Evolutionary conservation across 2,113 vertebrate genomes (phyloP).

Genomic region (Rhabdomys dilectus): DNA sequence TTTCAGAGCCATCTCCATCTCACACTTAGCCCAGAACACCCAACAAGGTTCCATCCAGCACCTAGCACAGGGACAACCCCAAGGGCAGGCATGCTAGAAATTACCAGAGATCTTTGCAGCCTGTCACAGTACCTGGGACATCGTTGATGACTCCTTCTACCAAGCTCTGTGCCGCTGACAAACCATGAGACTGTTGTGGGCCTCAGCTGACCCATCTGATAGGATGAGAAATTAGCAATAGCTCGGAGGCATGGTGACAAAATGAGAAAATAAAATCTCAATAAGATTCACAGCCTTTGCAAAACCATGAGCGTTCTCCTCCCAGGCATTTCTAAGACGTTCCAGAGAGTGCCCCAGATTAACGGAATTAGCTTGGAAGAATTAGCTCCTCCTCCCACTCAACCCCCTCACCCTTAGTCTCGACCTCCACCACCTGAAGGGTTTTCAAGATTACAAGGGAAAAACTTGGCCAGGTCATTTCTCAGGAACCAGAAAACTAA

Average conservation of each 20-base stretch:
- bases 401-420: slow-evolving; percentile 22
- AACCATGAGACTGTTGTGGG: neutral
- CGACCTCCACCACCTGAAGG: neutral
- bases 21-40: neutral
- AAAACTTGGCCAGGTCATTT: slow-evolving; percentile 16
- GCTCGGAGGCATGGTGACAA: neutral
- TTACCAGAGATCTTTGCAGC: neutral
- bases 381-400: slow-evolving; percentile 21
- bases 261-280: slow-evolving; percentile 41
- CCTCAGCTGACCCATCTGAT: neutral
- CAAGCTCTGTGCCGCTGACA: neutral
- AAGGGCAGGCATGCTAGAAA: neutral
- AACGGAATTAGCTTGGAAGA: neutral
- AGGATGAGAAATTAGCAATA: neutral
- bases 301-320: neutral
- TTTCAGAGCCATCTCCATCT: neutral
- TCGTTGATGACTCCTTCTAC: neutral
- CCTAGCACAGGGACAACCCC: neutral
- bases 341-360: slow-evolving; percentile 20
- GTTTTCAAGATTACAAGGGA: slow-evolving; percentile 42
- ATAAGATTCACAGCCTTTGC: neutral
- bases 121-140: neutral
- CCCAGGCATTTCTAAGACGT: neutral
- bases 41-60: neutral
- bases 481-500: slow-evolving; percentile 43